These are phyloP conservation scores for Coptodon rendalli DNA, from an alignment of 2,113 vertebrate genomes.

Conservation along the genomic window DNA sequence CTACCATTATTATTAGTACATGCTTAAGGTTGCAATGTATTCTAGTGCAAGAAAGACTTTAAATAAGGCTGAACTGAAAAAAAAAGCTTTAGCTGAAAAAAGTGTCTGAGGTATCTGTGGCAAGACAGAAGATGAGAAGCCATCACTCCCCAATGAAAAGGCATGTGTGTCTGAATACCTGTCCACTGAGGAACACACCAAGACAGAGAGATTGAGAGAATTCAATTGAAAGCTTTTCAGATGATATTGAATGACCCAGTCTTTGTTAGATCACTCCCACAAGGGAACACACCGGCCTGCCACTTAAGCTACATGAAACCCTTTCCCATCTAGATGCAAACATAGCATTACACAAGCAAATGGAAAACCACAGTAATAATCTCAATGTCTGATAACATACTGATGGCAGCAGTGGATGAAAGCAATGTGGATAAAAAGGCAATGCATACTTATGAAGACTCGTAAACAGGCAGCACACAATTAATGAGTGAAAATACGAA, in stretches of 20 bases:
- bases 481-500: not conserved
- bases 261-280: slow-evolving; percentile 28
- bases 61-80: not conserved
- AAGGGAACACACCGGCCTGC: not conserved
- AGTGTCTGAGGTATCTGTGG: not conserved
- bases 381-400: not conserved
- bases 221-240: slow-evolving; percentile 23
- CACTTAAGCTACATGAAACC: slow-evolving; percentile 11
- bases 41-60: not conserved
- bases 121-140: not conserved
- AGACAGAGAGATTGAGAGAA: not conserved
- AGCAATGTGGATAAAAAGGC: not conserved
- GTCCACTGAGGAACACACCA: not conserved
- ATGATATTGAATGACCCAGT: slow-evolving; percentile 27
- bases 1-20: not conserved
- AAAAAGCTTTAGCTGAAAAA: not conserved
- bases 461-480: not conserved
- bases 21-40: not conserved
- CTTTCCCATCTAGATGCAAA: not conserved
- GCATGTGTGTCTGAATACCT: not conserved
- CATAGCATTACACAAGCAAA: slow-evolving; percentile 6
- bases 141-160: not conserved
- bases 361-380: slow-evolving; percentile 1
- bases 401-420: not conserved
- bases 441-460: not conserved